A percentile compares a stretch with the other conserved stretches of the same genome.
These are phyloP conservation scores for Selene dorsalis DNA, from an alignment of 2,797 vertebrate genomes.

Conservation along the genomic window DNA sequence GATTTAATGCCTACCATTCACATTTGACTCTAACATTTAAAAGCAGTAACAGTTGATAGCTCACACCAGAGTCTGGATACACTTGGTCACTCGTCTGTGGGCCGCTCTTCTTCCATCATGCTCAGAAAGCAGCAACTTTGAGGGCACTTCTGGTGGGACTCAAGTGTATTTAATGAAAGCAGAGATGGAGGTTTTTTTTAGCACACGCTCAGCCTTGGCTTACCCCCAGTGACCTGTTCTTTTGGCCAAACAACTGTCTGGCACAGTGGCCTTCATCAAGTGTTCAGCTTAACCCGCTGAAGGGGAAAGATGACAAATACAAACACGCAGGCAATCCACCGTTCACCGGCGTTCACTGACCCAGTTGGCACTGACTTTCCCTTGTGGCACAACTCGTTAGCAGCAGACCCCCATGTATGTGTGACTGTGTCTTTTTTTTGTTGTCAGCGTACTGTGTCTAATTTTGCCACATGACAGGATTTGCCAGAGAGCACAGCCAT, in stretches of 20 bases:
- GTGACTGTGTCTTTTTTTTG: slow-evolving; percentile 18
- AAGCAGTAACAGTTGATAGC: neutral
- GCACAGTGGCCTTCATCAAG: slow-evolving; percentile 35
- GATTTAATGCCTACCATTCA: neutral
- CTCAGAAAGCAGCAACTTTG: neutral
- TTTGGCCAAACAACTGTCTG: slow-evolving; percentile 38
- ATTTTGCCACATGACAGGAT: slow-evolving; percentile 69
- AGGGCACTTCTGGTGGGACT: neutral
- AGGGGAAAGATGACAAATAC: slow-evolving; percentile 39
- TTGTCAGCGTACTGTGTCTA: slow-evolving; percentile 51
- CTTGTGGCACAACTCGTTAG: slow-evolving; percentile 49
- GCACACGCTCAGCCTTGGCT: slow-evolving; percentile 2
- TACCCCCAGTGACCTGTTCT: slow-evolving; percentile 4
- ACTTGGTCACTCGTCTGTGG: no score
- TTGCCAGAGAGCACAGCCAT: slow-evolving; percentile 53
- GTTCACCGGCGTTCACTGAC: slow-evolving; percentile 57
- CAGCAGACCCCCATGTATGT: slow-evolving; percentile 16
- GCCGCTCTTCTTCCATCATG: no score
- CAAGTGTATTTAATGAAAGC: slow-evolving; percentile 14
- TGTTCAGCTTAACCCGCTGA: slow-evolving; percentile 8
- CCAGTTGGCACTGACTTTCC: slow-evolving; percentile 66
- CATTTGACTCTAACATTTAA: neutral
- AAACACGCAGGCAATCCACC: slow-evolving; percentile 17
- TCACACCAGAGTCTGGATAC: neutral
- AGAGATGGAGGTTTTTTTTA: slow-evolving; percentile 10